Percentiles rank a stretch among this genome's conserved stretches.
phyloP scores from a whole-genome alignment of 2,113 vertebrate species.

The Crotalus helleri region DNA sequence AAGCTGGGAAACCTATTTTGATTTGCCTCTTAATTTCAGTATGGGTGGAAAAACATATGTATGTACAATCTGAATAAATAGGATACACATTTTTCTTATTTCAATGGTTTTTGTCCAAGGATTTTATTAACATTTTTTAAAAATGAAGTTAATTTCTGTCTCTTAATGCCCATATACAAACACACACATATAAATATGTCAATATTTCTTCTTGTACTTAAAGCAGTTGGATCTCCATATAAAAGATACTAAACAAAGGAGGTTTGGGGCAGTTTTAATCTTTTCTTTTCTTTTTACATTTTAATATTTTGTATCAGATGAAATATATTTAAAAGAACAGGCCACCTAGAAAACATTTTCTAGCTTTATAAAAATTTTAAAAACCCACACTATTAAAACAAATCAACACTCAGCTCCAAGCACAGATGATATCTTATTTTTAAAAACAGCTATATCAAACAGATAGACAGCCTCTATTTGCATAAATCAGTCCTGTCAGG shows the following conservation, averaged over 20 bases:
- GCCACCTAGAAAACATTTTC: conserved; percentile 65
- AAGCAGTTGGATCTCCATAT: conserved; percentile 37
- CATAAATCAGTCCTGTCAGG: conserved; percentile 62
- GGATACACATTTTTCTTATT: neutral
- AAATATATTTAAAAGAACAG: conserved; percentile 60
- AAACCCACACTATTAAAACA: conserved; percentile 52
- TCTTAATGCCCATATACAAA: neutral
- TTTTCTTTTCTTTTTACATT: conserved; percentile 43
- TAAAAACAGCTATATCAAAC: conserved; percentile 70
- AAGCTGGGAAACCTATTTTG: neutral
- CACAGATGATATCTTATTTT: conserved; percentile 64
- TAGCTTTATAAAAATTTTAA: conserved; percentile 51
- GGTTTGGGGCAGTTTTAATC: conserved; percentile 10
- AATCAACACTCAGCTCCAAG: conserved; percentile 55
- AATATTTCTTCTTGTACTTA: neutral
- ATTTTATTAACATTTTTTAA: neutral
- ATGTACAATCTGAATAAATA: neutral
- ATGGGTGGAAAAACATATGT: neutral
- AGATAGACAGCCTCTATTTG: conserved; percentile 60
- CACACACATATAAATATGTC: no score
- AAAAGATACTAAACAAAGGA: neutral
- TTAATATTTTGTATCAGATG: conserved; percentile 54
- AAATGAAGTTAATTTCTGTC: neutral
- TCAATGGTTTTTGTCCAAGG: neutral
- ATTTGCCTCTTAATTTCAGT: neutral